Conservation (phyloP, 2,113 vertebrate genomes). For the Chaenocephalus aceratus region DNA sequence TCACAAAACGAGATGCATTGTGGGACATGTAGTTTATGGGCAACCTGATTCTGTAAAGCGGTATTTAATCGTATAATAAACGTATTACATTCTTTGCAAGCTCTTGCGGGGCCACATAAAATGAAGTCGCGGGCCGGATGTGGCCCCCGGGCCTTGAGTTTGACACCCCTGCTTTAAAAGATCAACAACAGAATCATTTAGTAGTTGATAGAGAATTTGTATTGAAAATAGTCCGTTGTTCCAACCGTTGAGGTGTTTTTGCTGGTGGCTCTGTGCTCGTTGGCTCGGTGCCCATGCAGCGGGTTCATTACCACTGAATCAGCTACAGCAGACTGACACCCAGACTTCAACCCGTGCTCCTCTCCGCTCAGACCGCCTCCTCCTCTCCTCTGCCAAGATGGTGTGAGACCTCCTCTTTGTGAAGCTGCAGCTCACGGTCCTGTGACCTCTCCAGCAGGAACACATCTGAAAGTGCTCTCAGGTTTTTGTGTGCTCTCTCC, state of each 20-base stretch:
- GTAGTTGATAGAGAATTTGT: not conserved
- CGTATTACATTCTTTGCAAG: too few relatives aligned
- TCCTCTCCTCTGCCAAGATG: slow-evolving; percentile 45
- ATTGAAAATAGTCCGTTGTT: not conserved
- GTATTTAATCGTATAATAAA: too few relatives aligned
- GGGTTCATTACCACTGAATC: slow-evolving; percentile 64
- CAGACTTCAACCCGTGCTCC: slow-evolving; percentile 66
- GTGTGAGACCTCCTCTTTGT: slow-evolving; percentile 12
- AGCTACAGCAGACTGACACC: slow-evolving; percentile 69
- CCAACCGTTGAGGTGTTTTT: slow-evolving; percentile 16
- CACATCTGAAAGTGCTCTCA: not conserved
- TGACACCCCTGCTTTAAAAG: not conserved
- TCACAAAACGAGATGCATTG: too few relatives aligned
- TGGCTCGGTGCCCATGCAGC: slow-evolving; percentile 55
- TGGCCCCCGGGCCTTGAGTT: too few relatives aligned
- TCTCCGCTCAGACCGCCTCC: slow-evolving; percentile 43
- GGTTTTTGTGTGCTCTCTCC: not conserved
- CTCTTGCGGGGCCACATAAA: too few relatives aligned
- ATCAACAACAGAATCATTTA: not conserved
- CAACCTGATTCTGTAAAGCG: too few relatives aligned
- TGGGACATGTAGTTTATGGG: too few relatives aligned
- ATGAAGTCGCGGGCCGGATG: too few relatives aligned
- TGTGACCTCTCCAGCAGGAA: slow-evolving; percentile 19
- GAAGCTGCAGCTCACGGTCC: slow-evolving; percentile 10
- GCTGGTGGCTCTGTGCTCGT: slow-evolving; percentile 35